Percentiles rank a stretch among this genome's conserved stretches.
Conservation (phyloP, 1,140 invertebrate species). For the Drosophila neocordata region DNA sequence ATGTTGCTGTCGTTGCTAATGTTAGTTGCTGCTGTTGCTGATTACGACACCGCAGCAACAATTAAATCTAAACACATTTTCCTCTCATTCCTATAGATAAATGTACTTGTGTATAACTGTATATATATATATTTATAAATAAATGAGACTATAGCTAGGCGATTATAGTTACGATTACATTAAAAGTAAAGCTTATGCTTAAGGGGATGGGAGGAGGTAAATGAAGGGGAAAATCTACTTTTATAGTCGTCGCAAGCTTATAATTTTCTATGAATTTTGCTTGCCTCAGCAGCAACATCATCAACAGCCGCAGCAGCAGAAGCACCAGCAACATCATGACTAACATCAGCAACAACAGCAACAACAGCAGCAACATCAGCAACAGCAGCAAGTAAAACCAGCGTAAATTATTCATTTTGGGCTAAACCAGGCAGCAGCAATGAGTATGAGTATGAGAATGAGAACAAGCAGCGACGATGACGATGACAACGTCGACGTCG, state of each 20-base stretch:
- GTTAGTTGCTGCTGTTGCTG: constrained; percentile 22
- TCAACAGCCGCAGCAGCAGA: constrained; percentile 13
- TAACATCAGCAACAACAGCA: no score
- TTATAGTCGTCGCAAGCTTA: constrained; percentile 19
- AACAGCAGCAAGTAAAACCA: constrained; percentile 19
- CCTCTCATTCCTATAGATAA: constrained; percentile 10
- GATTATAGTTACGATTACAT: constrained; percentile 59
- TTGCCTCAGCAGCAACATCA: constrained; percentile 64
- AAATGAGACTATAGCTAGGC: constrained; percentile 18
- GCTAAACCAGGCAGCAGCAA: constrained; percentile 36
- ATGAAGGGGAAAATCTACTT: constrained; percentile 20
- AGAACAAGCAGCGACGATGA: constrained; percentile 12
- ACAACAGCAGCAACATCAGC: not conserved
- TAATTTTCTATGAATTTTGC: constrained; percentile 73
- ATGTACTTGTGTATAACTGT: constrained; percentile 5
- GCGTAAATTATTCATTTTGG: constrained; percentile 77
- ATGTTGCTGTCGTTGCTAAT: constrained; percentile 16
- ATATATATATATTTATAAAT: constrained; percentile 18
- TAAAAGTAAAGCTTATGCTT: constrained; percentile 70
- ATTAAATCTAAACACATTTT: constrained; percentile 62
- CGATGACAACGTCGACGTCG: constrained; percentile 34
- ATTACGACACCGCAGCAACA: constrained; percentile 37
- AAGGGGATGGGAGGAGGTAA: constrained; percentile 17
- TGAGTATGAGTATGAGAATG: constrained; percentile 29
- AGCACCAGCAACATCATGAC: no score